phyloP scores from a whole-genome alignment of 2,888 invertebrate genomes.

The Molorchus minor region DNA sequence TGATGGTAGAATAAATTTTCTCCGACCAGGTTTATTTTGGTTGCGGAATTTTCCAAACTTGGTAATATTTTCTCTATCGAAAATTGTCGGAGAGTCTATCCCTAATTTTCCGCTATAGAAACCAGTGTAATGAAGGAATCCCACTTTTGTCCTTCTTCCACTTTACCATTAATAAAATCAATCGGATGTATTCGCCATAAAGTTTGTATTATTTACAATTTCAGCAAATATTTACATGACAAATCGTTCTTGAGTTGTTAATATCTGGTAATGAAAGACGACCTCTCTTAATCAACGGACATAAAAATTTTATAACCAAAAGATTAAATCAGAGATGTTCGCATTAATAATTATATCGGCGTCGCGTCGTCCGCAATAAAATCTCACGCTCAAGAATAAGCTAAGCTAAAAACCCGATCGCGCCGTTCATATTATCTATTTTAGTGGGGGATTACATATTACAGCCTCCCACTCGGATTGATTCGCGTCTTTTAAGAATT shows the following conservation, averaged over 20 bases:
- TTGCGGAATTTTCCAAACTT: too few species aligned
- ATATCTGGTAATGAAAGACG: background rate
- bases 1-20: too few species aligned
- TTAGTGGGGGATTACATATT: constrained; percentile 35
- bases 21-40: too few species aligned
- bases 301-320: background rate
- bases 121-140: too few species aligned
- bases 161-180: too few species aligned
- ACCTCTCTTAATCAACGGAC: background rate
- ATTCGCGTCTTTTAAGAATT: constrained; percentile 39
- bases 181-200: too few species aligned
- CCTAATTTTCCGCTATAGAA: too few species aligned
- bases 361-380: background rate
- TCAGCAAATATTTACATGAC: background rate
- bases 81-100: too few species aligned
- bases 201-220: too few species aligned
- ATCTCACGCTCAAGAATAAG: background rate
- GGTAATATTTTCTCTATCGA: too few species aligned
- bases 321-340: background rate
- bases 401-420: background rate
- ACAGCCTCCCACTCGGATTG: constrained; percentile 42
- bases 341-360: background rate
- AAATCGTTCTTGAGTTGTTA: background rate
- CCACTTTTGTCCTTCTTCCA: too few species aligned
- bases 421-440: constrained; percentile 3